phyloP scores from a whole-genome alignment of 1,140 invertebrate species.

The Zaprionus inermis region DNA sequence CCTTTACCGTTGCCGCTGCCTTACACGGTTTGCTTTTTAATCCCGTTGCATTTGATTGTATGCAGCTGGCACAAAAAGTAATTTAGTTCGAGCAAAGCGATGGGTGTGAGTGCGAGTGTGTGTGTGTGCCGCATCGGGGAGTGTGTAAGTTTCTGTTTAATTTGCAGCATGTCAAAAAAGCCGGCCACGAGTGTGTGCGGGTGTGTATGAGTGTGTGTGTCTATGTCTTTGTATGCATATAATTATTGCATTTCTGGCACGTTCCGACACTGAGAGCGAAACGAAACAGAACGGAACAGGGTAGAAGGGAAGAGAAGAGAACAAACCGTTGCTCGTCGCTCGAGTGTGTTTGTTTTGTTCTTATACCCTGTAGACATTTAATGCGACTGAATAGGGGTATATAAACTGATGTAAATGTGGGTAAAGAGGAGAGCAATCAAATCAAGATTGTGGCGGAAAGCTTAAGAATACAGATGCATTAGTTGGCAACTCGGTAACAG shows the following conservation, averaged over 20 bases:
- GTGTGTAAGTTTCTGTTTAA: constrained; percentile 65
- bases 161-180: constrained; percentile 81
- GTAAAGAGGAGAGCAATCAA: fast-evolving
- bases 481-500: too few species aligned
- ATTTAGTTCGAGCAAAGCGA: constrained; percentile 62
- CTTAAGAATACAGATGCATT: too few species aligned
- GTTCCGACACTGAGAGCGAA: constrained; percentile 56
- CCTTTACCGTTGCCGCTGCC: constrained; percentile 25
- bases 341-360: constrained; percentile 61
- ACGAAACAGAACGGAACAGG: constrained; percentile 35
- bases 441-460: not conserved
- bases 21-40: constrained; percentile 74
- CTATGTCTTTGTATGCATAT: constrained; percentile 72
- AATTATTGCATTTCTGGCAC: constrained; percentile 81
- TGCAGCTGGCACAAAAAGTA: constrained; percentile 73
- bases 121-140: constrained; percentile 12
- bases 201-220: constrained; percentile 23
- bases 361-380: not conserved
- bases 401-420: not conserved
- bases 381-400: not conserved
- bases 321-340: constrained; percentile 25
- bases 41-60: constrained; percentile 79
- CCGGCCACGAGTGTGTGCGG: constrained; percentile 30
- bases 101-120: constrained; percentile 14
- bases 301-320: not conserved